Conservation (phyloP, 2,888 invertebrate genomes). For the Drosophila buzzatii region DNA sequence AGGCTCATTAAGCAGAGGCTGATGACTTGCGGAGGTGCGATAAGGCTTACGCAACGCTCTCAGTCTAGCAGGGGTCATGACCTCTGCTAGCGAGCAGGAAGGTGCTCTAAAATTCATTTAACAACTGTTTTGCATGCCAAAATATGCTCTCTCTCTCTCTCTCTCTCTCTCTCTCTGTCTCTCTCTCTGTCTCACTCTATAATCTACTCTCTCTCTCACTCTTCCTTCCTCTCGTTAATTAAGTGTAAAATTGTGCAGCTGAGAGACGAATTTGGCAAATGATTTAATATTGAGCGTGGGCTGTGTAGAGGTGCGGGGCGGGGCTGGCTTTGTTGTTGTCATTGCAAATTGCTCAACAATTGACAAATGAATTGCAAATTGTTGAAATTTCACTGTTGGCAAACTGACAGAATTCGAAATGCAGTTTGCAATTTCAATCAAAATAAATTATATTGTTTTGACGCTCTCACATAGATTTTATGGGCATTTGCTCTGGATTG, state of each 20-base stretch:
- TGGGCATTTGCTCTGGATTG: neutral
- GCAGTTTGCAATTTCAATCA: conserved; percentile 59
- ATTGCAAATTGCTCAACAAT: conserved; percentile 46
- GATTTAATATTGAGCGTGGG: neutral
- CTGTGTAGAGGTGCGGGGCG: too few species aligned
- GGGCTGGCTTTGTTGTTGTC: conserved; percentile 14
- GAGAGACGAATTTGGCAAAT: conserved; percentile 48
- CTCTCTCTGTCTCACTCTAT: neutral
- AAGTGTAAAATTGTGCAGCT: conserved; percentile 47
- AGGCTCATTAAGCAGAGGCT: conserved; percentile 60
- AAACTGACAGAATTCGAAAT: conserved; percentile 48
- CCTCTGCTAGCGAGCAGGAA: neutral
- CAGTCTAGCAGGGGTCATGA: conserved; percentile 10
- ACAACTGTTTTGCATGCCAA: conserved; percentile 13
- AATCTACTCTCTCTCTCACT: neutral
- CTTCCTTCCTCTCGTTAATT: conserved; percentile 31
- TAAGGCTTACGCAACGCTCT: conserved; percentile 60
- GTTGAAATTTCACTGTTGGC: conserved; percentile 46
- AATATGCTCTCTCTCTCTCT: neutral
- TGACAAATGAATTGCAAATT: conserved; percentile 40
- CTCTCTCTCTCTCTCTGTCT: conserved; percentile 1
- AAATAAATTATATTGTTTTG: conserved; percentile 49
- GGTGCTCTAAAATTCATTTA: conserved; percentile 47
- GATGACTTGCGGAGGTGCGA: conserved; percentile 38
- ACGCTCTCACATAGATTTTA: conserved; percentile 10